Base-by-base conservation (phyloP, 2,888 invertebrate genomes). In the Ornithoptera priamus region DNA sequence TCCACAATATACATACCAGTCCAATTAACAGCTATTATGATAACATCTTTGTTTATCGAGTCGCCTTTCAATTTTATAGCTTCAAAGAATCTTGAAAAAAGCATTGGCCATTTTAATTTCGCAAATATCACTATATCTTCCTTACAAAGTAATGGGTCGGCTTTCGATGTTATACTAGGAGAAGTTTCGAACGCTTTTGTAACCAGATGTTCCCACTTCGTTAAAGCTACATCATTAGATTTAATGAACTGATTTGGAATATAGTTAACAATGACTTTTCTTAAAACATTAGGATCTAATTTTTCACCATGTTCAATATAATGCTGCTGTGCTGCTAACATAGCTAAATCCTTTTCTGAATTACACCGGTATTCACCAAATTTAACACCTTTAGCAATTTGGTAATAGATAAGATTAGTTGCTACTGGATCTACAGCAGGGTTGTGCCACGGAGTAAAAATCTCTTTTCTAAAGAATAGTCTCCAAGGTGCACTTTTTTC, bases 41-140 rank as follows among this genome's bases (percentile, higher is more conserved):
- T 94, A 77, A 97, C 95, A 76, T 95, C 94, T 75, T 94, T 94
- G 10, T 93, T 91, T 10, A 96, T 92, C 42, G 93, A 92, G 0
- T 95, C 95, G 0, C 96, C 96, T 72, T 95, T 95, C 62, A 94
- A 87, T 82, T 96, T 96, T n/a, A 96, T 93, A 0, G 97, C 98
- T 91, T 99, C 99, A 81, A 97, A 99, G 86, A 98, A 98, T 81
- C 97, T 94, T 0, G 98, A 98, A 86, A 99, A 99, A 8, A 98
- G 91, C 85, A 99, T 95, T 0, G 98, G 98, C 99, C 99, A 99
- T 77, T 97, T 97, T 72, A 96, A 93, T 90, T 97, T 97, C 2
- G 98, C 97, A 86, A 96, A 98, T 78, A 96, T 95, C 0, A 98
- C 98, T 67, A 99, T 96, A 81, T 98, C 97, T 86, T 97, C 97